Base-by-base conservation (phyloP, 2,888 invertebrate species). In the Leptinotarsa juncta region DNA sequence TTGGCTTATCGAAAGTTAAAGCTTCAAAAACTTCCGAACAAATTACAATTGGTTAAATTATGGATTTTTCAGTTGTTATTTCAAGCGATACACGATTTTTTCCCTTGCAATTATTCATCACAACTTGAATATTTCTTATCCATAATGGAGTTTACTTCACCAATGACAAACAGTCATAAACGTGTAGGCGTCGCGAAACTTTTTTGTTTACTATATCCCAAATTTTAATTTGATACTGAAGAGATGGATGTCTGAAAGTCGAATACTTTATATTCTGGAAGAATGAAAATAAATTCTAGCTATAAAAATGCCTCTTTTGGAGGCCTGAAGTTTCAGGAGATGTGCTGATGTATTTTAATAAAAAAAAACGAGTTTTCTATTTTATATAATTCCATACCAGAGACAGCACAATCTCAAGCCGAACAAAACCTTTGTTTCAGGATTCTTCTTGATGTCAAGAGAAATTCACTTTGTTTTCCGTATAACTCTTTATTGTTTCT, bases 401-500 rank as follows among this genome's bases (percentile, higher is more conserved):
- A 57, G 15, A 57, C 14, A 57, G 23, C 20, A 15, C 20, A 55
- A 15, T 20, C 20, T 20, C 57, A 57, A 10, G 20, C 57, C 14
- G 1, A 23, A 51, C 48, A 32, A 66, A n/a, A 55, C 66, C 0
- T 57, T 23, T 57, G 4, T 12, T 57, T 23, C 23, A 26, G 23
- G 15, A 23, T 57, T 57, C 3, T 14, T 20, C 53, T 71, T 66
- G 71, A 71, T 71, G 66, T 66, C 26, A 62, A 66, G 20, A 20
- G 55, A 57, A 72, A 67, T 72, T 72, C 65, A 23, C 60, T 67
- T 72, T 72, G 67, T 57, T 72, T 72, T 50, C 16, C 18, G 51
- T 67, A 67, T 67, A 72, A 73, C 42, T 73, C 74, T 71, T 70
- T 72, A 74, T 77, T 77, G 78, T 79, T 60, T 71, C 65, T 67